These are phyloP conservation scores for Catocala fraxini DNA, from an alignment of 2,888 invertebrate genomes.

Conservation along the genomic window DNA sequence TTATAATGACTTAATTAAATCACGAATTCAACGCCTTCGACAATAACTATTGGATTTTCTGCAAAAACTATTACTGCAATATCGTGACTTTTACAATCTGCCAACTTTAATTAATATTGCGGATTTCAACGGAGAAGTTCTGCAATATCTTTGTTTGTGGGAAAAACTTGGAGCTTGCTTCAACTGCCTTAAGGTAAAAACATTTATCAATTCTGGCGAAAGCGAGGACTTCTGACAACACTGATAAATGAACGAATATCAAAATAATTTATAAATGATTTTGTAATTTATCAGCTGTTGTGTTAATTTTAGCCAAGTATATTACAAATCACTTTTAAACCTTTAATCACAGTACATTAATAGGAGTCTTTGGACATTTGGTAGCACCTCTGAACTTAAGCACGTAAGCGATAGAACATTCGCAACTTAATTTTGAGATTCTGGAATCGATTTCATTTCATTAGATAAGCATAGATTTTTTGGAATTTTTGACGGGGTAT, in stretches of 20 bases:
- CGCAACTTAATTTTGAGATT: too few species aligned
- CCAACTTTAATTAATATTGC: constrained; percentile 28
- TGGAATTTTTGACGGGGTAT: too few species aligned
- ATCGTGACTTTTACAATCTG: constrained; percentile 28
- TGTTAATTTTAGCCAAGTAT: neutral
- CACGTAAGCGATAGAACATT: too few species aligned
- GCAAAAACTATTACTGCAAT: constrained; percentile 37
- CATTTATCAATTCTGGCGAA: constrained; percentile 2
- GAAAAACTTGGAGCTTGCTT: constrained; percentile 8
- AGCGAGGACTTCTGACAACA: neutral
- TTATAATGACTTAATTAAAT: constrained; percentile 82
- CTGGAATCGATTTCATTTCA: too few species aligned
- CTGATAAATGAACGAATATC: too few species aligned
- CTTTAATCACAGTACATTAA: too few species aligned
- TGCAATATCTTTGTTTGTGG: constrained; percentile 13
- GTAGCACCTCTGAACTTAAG: too few species aligned
- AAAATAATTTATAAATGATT: too few species aligned
- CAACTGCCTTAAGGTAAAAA: constrained; percentile 1
- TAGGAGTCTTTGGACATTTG: too few species aligned
- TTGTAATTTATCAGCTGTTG: too few species aligned
- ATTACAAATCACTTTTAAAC: too few species aligned
- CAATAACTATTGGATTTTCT: constrained; percentile 62
- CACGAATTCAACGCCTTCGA: constrained; percentile 57
- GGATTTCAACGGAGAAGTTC: constrained; percentile 20
- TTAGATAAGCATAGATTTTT: too few species aligned